A percentile compares a stretch with the other conserved stretches of the same genome.
Conservation (phyloP, 2,888 invertebrate genomes). For the Chloroclystis v-ata region DNA sequence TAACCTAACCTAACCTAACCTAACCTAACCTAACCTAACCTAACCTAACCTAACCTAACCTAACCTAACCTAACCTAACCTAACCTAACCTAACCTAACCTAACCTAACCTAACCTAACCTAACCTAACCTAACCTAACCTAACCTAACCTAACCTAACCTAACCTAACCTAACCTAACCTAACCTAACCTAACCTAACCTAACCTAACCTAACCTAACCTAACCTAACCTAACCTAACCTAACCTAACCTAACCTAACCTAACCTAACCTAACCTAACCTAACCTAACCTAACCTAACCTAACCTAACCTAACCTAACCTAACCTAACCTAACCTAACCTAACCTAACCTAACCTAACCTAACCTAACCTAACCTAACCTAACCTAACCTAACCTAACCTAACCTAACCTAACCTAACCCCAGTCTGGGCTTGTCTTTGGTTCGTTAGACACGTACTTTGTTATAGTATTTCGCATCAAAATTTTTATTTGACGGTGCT, state of each 20-base stretch:
- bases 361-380: slow-evolving; percentile 25
- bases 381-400: slow-evolving; percentile 25
- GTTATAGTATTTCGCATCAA: no score
- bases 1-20: no score
- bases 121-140: no score
- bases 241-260: slow-evolving; percentile 25
- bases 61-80: no score
- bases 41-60: no score
- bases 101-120: no score
- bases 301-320: slow-evolving; percentile 25
- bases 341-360: slow-evolving; percentile 26
- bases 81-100: no score
- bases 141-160: no score
- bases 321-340: slow-evolving; percentile 27
- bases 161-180: slow-evolving; percentile 16
- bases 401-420: slow-evolving; percentile 22
- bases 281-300: slow-evolving; percentile 24
- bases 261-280: slow-evolving; percentile 18
- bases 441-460: no score
- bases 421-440: no score
- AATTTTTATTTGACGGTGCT: no score
- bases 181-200: slow-evolving; percentile 16
- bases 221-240: slow-evolving; percentile 26
- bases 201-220: slow-evolving; percentile 23
- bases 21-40: no score